Evolutionary conservation across 2,113 vertebrate genomes (phyloP).

Genomic region (Heptranchias perlo): DNA sequence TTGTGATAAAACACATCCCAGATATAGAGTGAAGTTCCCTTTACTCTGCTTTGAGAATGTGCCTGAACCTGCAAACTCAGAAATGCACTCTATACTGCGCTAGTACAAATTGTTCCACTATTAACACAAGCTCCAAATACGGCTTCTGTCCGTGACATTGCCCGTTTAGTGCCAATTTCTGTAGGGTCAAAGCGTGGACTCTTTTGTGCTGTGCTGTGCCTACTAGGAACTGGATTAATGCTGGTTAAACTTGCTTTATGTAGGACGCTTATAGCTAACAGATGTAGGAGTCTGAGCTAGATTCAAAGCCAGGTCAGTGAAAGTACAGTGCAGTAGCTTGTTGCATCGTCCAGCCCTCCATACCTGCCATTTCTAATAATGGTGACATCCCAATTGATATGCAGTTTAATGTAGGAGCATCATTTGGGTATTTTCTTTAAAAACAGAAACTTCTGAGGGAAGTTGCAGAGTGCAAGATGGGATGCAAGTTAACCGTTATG

Average conservation of each 20-base stretch:
- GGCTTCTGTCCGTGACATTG: not conserved
- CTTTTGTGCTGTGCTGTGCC: not conserved
- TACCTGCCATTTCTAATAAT: not conserved
- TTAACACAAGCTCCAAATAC: not conserved
- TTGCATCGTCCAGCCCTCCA: not conserved
- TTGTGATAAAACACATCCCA: not conserved
- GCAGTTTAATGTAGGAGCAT: not conserved
- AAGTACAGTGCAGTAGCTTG: not conserved
- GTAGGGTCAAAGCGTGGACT: not conserved
- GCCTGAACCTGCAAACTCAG: not conserved
- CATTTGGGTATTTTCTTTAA: not conserved
- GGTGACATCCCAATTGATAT: not conserved
- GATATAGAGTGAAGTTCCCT: not conserved
- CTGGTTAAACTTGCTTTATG: not conserved
- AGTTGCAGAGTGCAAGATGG: no score
- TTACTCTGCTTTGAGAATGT: not conserved
- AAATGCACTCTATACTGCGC: not conserved
- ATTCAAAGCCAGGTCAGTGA: not conserved
- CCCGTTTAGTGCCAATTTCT: not conserved
- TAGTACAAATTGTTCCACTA: not conserved
- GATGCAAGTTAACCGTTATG: no score
- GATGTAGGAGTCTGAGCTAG: not conserved
- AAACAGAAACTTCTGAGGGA: no score
- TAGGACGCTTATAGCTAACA: not conserved
- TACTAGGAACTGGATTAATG: not conserved